phyloP scores from a whole-genome alignment of 2,888 invertebrate genomes.

The Crioceris asparagi region DNA sequence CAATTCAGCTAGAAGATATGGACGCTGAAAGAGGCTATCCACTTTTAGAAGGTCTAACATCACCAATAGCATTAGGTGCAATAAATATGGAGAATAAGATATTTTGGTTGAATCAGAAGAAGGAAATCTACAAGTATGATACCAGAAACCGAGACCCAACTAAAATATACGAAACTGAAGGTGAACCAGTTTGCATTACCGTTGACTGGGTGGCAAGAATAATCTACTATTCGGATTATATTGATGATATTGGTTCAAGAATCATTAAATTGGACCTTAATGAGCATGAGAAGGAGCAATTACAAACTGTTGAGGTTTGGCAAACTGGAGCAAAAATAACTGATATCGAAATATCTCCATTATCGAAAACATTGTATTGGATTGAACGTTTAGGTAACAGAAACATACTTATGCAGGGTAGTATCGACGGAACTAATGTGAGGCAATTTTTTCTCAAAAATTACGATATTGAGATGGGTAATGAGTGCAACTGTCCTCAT shows the following conservation, averaged over 20 bases:
- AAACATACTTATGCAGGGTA: slow-evolving; percentile 53
- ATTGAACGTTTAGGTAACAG: slow-evolving; percentile 42
- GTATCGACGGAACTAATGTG: slow-evolving; percentile 46
- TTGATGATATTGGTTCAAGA: slow-evolving; percentile 39
- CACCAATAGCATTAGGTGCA: slow-evolving; percentile 58
- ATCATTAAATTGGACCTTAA: slow-evolving; percentile 59
- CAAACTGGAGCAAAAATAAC: slow-evolving; percentile 47
- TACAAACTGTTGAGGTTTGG: slow-evolving; percentile 44
- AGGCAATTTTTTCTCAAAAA: slow-evolving; percentile 44
- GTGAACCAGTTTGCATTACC: slow-evolving; percentile 55
- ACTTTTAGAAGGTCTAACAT: slow-evolving; percentile 52
- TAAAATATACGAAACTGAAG: slow-evolving; percentile 47
- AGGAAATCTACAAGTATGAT: slow-evolving; percentile 52
- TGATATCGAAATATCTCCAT: slow-evolving; percentile 64
- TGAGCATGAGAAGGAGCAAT: slow-evolving; percentile 44
- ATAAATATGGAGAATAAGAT: slow-evolving; percentile 61
- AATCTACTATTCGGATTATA: slow-evolving; percentile 67
- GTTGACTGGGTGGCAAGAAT: slow-evolving; percentile 82
- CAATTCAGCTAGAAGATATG: slow-evolving; percentile 64
- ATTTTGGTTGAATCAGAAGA: slow-evolving; percentile 74
- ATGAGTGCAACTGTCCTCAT: slow-evolving; percentile 54
- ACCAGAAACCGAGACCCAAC: slow-evolving; percentile 43
- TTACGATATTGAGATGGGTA: slow-evolving; percentile 10
- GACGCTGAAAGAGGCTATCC: slow-evolving; percentile 51
- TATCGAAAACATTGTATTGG: slow-evolving; percentile 66